A percentile compares a stretch with the other conserved stretches of the same genome.
These are phyloP conservation scores for Archips xylosteana DNA, from an alignment of 2,888 invertebrate species.

Conservation along the genomic window DNA sequence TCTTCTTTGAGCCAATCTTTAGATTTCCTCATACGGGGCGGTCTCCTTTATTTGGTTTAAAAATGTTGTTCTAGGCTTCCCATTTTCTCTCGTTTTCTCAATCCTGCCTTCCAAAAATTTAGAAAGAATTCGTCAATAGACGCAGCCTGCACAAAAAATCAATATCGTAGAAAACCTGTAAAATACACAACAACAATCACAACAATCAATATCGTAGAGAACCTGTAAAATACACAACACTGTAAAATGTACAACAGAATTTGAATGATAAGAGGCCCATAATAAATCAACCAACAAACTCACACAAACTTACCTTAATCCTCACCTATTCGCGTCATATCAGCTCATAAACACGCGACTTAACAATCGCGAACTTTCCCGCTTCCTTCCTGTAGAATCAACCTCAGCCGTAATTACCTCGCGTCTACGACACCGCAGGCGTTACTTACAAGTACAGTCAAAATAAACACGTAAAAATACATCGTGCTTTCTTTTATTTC, in stretches of 20 bases:
- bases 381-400: slow-evolving; percentile 9
- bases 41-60: too few relatives aligned
- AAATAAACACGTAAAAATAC: too few relatives aligned
- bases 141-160: too few relatives aligned
- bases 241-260: not conserved
- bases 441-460: too few relatives aligned
- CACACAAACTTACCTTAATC: slow-evolving; percentile 3
- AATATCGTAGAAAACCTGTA: not conserved
- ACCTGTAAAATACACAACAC: not conserved
- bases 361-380: slow-evolving; percentile 11
- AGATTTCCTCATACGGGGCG: too few relatives aligned
- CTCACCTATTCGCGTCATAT: not conserved
- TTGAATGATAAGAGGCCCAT: not conserved
- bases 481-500: too few relatives aligned
- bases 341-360: slow-evolving; percentile 6
- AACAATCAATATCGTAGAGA: too few relatives aligned
- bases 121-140: too few relatives aligned
- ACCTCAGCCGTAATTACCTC: not conserved
- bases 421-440: not conserved
- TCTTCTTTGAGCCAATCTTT: too few relatives aligned
- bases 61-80: too few relatives aligned
- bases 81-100: too few relatives aligned
- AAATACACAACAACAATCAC: not conserved
- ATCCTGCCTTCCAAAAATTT: too few relatives aligned
- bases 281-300: not conserved